phyloP scores from a whole-genome alignment of 1,140 invertebrate species.

The Gonatopus flavifemur region DNA sequence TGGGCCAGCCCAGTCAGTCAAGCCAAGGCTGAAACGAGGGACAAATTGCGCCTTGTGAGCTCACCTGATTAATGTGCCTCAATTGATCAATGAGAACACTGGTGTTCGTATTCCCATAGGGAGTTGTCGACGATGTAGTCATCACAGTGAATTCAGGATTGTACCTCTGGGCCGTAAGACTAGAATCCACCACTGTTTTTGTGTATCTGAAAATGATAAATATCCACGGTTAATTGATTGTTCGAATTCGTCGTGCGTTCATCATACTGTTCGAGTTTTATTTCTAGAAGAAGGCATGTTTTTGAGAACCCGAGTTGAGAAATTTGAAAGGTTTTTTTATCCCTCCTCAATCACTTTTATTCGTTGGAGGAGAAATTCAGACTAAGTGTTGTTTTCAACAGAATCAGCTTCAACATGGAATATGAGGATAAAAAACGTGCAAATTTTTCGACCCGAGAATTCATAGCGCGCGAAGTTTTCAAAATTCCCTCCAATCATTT shows the following conservation, averaged over 20 bases:
- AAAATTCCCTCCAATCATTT: too few relatives aligned
- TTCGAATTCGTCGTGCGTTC: too few relatives aligned
- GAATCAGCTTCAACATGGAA: too few relatives aligned
- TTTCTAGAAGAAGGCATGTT: neutral
- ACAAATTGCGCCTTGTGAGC: constrained; percentile 32
- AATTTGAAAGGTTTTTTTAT: too few relatives aligned
- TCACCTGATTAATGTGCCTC: constrained; percentile 67
- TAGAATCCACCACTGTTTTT: constrained; percentile 65
- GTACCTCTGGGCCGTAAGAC: constrained; percentile 65
- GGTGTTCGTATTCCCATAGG: constrained; percentile 59
- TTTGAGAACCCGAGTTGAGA: too few relatives aligned
- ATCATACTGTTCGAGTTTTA: neutral
- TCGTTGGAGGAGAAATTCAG: too few relatives aligned
- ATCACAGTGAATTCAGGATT: constrained; percentile 67
- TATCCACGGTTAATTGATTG: neutral
- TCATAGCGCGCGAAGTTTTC: too few relatives aligned
- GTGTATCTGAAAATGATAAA: constrained; percentile 60
- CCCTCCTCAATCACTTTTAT: too few relatives aligned
- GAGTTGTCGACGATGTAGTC: constrained; percentile 32
- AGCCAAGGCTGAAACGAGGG: constrained; percentile 19
- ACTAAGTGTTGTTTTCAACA: too few relatives aligned
- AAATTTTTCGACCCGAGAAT: too few relatives aligned
- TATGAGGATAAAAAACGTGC: too few relatives aligned
- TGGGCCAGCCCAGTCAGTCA: too few relatives aligned
- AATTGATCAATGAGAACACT: constrained; percentile 66